Evolutionary conservation across 2,797 vertebrate species (phyloP).

Genomic region (Oryzias dopingdopingensis): DNA sequence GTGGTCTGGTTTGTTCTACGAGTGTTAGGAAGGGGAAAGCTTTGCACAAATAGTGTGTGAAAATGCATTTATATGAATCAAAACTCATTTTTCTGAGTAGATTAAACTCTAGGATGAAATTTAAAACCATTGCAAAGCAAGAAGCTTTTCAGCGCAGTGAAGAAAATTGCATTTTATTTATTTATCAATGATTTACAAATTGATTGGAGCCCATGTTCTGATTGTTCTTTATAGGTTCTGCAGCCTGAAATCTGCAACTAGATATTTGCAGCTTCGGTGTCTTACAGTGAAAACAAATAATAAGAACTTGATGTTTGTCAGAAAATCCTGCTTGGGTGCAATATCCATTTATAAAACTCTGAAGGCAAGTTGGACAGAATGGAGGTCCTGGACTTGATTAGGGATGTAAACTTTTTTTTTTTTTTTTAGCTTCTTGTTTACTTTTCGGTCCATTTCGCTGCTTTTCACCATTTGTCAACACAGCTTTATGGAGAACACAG

Average conservation of each 20-base stretch:
- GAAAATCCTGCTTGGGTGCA: conserved; percentile 72
- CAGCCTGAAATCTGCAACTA: conserved; percentile 73
- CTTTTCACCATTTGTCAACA: conserved; percentile 75
- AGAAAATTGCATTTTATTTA: conserved; percentile 3
- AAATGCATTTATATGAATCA: conserved; percentile 24
- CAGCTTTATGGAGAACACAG: conserved; percentile 62
- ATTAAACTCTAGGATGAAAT: conserved; percentile 31
- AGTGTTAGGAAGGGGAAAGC: conserved; percentile 22
- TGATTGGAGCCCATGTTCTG: conserved; percentile 63
- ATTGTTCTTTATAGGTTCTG: conserved; percentile 59
- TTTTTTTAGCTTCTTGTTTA: conserved; percentile 74
- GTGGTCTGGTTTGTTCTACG: conserved; percentile 61
- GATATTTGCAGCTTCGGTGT: conserved; percentile 78
- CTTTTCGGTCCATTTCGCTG: conserved; percentile 68
- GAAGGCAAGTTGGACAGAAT: conserved; percentile 64
- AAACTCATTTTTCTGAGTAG: conserved; percentile 34
- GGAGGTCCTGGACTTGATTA: conserved; percentile 79
- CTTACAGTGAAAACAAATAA: conserved; percentile 77
- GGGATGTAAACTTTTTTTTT: conserved; percentile 57
- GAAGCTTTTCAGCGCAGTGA: conserved; percentile 43
- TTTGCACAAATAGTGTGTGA: conserved; percentile 29
- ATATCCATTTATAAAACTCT: conserved; percentile 80
- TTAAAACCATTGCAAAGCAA: conserved; percentile 43
- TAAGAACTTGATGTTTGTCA: conserved; percentile 78
- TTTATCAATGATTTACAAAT: conserved; percentile 52